A percentile compares a stretch with the other conserved stretches of the same genome.
phyloP scores from a whole-genome alignment of 2,113 vertebrate genomes.

The Catharus bicknelli region DNA sequence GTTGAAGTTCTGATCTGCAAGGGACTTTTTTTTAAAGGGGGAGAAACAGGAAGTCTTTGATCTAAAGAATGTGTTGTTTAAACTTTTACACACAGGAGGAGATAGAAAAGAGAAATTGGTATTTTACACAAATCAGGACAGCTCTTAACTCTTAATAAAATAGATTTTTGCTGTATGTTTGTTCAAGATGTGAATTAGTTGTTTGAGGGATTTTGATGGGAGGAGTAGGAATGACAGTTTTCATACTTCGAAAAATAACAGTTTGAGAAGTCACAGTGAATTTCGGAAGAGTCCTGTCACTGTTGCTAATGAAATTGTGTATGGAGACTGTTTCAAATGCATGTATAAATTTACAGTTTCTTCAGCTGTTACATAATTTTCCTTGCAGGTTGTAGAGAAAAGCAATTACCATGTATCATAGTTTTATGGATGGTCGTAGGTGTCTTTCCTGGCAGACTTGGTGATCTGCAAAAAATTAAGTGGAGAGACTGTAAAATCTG shows the following conservation, averaged over 20 bases:
- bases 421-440: background rate
- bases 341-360: background rate
- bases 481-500: background rate
- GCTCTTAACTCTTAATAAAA: background rate
- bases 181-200: background rate
- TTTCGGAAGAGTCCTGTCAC: background rate
- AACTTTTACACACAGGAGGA: background rate
- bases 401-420: background rate
- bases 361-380: background rate
- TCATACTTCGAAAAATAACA: background rate
- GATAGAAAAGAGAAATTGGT: background rate
- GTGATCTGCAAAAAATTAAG: background rate
- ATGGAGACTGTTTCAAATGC: background rate
- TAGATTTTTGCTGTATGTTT: background rate
- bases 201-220: background rate
- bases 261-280: background rate
- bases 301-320: background rate
- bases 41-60: background rate
- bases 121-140: background rate
- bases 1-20: background rate
- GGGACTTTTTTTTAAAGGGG: background rate
- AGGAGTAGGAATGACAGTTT: background rate
- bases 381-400: background rate
- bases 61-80: background rate
- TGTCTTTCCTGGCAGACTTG: rapidly evolving